A percentile compares a stretch with the other conserved stretches of the same genome.
phyloP scores from a whole-genome alignment of 2,888 invertebrate genomes.

The Dastarcus helophoroides region DNA sequence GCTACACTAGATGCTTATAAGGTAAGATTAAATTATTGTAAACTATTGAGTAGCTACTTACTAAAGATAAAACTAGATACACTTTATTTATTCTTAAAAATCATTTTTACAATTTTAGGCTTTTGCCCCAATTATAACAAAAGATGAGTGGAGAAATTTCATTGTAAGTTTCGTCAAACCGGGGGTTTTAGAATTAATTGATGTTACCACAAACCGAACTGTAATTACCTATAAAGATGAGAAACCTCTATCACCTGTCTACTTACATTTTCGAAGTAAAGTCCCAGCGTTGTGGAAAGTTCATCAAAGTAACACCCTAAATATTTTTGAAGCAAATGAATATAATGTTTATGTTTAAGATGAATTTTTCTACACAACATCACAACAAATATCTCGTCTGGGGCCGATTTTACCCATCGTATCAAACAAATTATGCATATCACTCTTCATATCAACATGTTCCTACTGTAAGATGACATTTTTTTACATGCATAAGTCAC shows the following conservation, averaged over 20 bases:
- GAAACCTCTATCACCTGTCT: constrained; percentile 22
- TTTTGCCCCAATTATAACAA: constrained; percentile 22
- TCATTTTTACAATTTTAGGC: constrained; percentile 20
- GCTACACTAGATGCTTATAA: constrained; percentile 13
- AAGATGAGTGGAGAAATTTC: constrained; percentile 29
- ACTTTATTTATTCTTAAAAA: no score
- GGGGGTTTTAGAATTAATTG: constrained; percentile 21
- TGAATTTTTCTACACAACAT: constrained; percentile 26
- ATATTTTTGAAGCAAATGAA: not conserved
- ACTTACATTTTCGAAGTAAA: constrained; percentile 25
- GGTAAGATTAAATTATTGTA: no score
- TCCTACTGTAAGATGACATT: constrained; percentile 26
- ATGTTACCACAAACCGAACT: constrained; percentile 22
- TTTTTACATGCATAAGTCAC: no score
- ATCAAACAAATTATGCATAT: constrained; percentile 26
- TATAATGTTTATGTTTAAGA: constrained; percentile 16
- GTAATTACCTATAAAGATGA: constrained; percentile 21
- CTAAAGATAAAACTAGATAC: no score
- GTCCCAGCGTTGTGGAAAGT: constrained; percentile 29
- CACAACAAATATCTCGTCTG: constrained; percentile 22
- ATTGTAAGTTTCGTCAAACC: constrained; percentile 19
- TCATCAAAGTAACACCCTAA: constrained; percentile 22
- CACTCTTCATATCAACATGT: constrained; percentile 26
- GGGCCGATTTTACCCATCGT: constrained; percentile 24
- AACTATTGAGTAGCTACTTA: no score